A percentile compares a stretch with the other conserved stretches of the same genome.
Conservation (phyloP, 2,797 vertebrate genomes). For the Phrynocephalus guinanensis region DNA sequence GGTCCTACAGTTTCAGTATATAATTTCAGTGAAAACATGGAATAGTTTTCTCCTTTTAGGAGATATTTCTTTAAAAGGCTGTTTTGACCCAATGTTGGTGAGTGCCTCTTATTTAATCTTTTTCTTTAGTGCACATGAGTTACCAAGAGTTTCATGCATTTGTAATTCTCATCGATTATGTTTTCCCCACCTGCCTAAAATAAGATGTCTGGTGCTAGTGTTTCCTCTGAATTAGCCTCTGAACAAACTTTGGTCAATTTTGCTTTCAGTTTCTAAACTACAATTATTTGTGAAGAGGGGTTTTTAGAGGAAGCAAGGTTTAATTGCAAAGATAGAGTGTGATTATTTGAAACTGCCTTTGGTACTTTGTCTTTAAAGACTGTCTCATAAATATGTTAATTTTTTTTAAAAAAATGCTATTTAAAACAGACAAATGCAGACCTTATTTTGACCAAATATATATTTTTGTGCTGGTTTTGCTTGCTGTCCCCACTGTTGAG, state of each 20-base stretch:
- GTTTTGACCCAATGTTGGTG: neutral
- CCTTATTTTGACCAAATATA: neutral
- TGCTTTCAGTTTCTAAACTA: neutral
- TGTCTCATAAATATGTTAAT: neutral
- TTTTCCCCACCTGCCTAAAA: neutral
- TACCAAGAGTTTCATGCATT: neutral
- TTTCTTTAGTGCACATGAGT: neutral
- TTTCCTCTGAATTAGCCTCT: neutral
- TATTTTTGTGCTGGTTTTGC: neutral
- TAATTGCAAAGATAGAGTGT: neutral
- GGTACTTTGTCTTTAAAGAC: neutral
- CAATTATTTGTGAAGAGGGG: neutral
- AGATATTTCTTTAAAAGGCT: neutral
- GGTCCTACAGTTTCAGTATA: too few species aligned
- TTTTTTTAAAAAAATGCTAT: neutral
- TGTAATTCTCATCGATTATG: neutral
- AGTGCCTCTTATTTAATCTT: neutral
- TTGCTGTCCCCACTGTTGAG: neutral
- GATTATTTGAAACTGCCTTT: neutral
- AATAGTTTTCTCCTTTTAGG: neutral
- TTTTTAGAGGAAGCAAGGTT: neutral
- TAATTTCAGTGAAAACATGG: neutral
- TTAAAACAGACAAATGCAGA: neutral
- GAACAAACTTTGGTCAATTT: neutral
- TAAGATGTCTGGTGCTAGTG: neutral